phyloP scores from a whole-genome alignment of 2,113 vertebrate species.

The Apteryx owenii region DNA sequence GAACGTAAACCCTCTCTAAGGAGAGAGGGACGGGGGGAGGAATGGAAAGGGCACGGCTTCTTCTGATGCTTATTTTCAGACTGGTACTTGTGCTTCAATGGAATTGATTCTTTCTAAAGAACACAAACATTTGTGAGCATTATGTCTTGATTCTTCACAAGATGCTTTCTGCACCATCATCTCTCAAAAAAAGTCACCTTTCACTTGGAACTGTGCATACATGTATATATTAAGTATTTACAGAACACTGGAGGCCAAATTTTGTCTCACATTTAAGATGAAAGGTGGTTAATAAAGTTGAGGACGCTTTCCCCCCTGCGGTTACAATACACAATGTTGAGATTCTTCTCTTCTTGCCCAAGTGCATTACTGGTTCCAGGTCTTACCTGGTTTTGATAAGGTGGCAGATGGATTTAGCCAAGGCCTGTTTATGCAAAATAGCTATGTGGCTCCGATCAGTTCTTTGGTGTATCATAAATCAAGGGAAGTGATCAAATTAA shows the following conservation, averaged over 20 bases:
- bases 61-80: not conserved
- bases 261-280: not conserved
- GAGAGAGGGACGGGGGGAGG: not conserved
- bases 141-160: not conserved
- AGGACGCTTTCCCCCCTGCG: accelerated
- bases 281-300: not conserved
- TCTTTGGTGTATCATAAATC: not conserved
- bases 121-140: not conserved
- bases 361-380: not conserved
- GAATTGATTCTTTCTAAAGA: not conserved
- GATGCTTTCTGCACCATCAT: not conserved
- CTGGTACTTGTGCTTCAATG: not conserved
- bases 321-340: not conserved
- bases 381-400: not conserved
- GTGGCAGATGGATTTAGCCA: not conserved
- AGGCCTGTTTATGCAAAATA: not conserved
- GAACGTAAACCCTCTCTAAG: not conserved
- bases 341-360: not conserved
- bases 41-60: not conserved
- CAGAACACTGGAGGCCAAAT: not conserved
- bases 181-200: not conserved
- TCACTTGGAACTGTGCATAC: not conserved
- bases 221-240: not conserved
- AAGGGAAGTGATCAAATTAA: not conserved
- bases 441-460: not conserved